These are phyloP conservation scores for Calameuta pallipes DNA, from an alignment of 2,888 invertebrate genomes.

Conservation along the genomic window DNA sequence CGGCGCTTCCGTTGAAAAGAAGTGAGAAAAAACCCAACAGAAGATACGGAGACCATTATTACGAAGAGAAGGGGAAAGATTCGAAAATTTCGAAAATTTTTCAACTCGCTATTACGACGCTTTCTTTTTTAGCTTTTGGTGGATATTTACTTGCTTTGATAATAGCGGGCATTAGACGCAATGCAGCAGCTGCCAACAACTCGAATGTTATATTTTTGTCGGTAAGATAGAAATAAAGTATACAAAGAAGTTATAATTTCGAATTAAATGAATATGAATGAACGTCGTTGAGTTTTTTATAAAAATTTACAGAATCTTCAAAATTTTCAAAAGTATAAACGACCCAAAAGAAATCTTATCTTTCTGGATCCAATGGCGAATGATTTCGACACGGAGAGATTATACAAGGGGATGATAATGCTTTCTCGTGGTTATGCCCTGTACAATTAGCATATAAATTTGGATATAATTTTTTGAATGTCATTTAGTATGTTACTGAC, in stretches of 20 bases:
- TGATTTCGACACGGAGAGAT: slow-evolving; percentile 50
- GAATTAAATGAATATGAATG: neutral
- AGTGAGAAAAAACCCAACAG: slow-evolving; percentile 44
- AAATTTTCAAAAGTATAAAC: slow-evolving; percentile 42
- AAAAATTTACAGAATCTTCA: slow-evolving; percentile 35
- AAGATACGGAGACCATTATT: slow-evolving; percentile 65
- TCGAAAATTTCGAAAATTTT: slow-evolving; percentile 80
- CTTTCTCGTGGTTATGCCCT: slow-evolving; percentile 51
- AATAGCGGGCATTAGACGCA: slow-evolving; percentile 79
- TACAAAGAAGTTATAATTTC: neutral
- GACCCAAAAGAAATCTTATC: slow-evolving; percentile 50
- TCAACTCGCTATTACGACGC: slow-evolving; percentile 80
- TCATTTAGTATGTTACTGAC: neutral
- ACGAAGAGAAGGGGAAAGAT: slow-evolving; percentile 68
- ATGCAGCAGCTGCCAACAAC: slow-evolving; percentile 59
- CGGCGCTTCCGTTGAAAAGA: slow-evolving; percentile 52
- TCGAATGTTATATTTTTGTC: slow-evolving; percentile 57
- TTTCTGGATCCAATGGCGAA: slow-evolving; percentile 45
- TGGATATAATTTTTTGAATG: neutral
- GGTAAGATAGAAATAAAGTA: slow-evolving; percentile 36
- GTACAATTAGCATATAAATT: slow-evolving; percentile 23
- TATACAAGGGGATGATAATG: slow-evolving; percentile 61
- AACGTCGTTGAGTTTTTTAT: neutral
- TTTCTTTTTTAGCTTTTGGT: slow-evolving; percentile 87
- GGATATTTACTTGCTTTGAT: slow-evolving; percentile 84